phyloP scores from a whole-genome alignment of 2,797 vertebrate genomes.

The Manis javanica region DNA sequence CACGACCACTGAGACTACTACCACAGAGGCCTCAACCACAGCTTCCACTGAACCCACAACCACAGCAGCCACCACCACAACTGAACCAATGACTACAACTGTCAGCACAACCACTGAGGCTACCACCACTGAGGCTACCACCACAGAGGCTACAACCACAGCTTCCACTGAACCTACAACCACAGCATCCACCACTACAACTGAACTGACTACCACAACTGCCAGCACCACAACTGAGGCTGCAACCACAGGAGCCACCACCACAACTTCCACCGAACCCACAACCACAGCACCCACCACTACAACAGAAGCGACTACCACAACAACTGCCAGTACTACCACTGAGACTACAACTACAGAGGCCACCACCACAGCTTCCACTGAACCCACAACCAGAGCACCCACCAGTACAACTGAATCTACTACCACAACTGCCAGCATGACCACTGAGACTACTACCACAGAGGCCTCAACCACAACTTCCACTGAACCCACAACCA shows the following conservation, averaged over 20 bases:
- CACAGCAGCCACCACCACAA: rapidly evolving
- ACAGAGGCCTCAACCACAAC: too few relatives aligned
- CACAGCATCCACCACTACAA: rapidly evolving
- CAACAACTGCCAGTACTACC: background rate
- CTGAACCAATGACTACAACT: rapidly evolving
- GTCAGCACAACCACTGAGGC: too few relatives aligned
- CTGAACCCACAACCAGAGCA: rapidly evolving
- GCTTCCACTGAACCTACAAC: background rate
- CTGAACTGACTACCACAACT: background rate
- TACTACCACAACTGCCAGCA: background rate
- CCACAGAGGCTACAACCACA: background rate
- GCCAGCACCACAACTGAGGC: background rate
- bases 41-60: too few relatives aligned
- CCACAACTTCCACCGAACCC: too few relatives aligned
- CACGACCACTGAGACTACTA: rapidly evolving
- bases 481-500: too few relatives aligned
- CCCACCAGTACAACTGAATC: rapidly evolving
- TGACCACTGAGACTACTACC: background rate
- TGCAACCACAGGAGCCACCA: background rate
- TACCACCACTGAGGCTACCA: rapidly evolving
- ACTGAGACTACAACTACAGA: rapidly evolving
- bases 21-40: background rate
- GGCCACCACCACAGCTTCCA: background rate
- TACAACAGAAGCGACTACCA: rapidly evolving
- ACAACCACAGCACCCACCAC: background rate